Base-by-base conservation (phyloP, 2,113 vertebrate genomes). In the Argyrosomus japonicus region DNA sequence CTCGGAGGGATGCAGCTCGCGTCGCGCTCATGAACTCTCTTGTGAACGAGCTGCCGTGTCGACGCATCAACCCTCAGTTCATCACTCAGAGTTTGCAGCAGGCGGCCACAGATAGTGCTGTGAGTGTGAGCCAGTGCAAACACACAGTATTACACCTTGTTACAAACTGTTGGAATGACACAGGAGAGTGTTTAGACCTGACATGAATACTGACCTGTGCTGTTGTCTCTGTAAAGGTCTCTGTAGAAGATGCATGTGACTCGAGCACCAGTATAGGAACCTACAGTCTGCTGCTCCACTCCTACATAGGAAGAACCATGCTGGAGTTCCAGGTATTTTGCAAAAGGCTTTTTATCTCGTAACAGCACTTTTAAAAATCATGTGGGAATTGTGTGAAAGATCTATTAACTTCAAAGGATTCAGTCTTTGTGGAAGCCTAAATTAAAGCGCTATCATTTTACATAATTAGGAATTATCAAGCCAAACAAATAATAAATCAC, bases 11-110 rank as follows among this genome's bases (percentile, higher is more conserved):
- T 80, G 97, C 97, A 3, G 97, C 97, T 12, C 97, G 97, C 68
- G 96, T 97, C 81, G 97, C 97, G 17, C 91, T 98, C 68, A 96
- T 98, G 95, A 97, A 97, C 91, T 97, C 97, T 6, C 94, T 97
- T 23, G 97, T 97, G 91, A 98, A 97, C 14, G 96, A 97, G 88
- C 87, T 97, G 89, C 97, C 96, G 6, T 96, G 95, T 51, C 95
- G 96, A 62, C 93, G 88, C 47, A 97, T 97, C 91, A 96, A 93
- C 87, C 93, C 96, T 60, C 95, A 97, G 76, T 98, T 98, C 90
- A 97, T 98, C 62, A 81, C 94, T 81, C 94, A 94, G 72, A 97
- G 97, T 84, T 88, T 98, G 61, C 89, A 94, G 68, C 97, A 98
- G 87, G 96, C 97, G 0, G 92, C 96, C 3, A 82, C 92, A 23